Evolutionary conservation across 2,797 vertebrate species (phyloP).

Genomic region (Hydrolagus colliei): DNA sequence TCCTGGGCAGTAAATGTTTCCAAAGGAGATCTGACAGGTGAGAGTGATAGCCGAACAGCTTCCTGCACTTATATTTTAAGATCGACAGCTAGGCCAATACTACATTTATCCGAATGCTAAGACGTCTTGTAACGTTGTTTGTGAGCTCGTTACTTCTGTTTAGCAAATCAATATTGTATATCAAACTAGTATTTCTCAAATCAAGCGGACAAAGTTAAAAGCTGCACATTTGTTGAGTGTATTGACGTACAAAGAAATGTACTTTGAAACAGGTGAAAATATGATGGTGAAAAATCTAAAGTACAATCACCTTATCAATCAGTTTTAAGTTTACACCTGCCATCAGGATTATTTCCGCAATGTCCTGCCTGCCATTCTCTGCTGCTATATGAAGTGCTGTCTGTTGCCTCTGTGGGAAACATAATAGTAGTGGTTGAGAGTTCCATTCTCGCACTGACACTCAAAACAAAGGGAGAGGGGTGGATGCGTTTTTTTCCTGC

Average conservation of each 20-base stretch:
- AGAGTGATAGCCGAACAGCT: too few relatives aligned
- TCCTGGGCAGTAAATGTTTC: too few relatives aligned
- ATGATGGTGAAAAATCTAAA: background rate
- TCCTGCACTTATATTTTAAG: too few relatives aligned
- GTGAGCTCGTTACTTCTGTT: background rate
- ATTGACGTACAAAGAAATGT: background rate
- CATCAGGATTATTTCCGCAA: constrained; percentile 75
- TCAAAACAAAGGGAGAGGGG: too few relatives aligned
- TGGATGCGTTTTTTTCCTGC: background rate
- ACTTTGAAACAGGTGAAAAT: background rate
- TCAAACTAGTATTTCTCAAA: background rate
- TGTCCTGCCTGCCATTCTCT: constrained; percentile 67
- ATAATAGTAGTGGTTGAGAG: background rate
- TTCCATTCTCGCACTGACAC: background rate
- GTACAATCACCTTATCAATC: constrained; percentile 66
- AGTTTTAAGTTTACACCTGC: constrained; percentile 71
- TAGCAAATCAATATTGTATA: background rate
- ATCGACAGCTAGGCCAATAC: too few relatives aligned
- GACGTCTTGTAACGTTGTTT: too few relatives aligned
- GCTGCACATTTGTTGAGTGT: background rate
- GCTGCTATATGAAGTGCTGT: constrained; percentile 74
- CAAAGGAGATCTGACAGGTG: too few relatives aligned
- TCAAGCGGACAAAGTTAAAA: background rate
- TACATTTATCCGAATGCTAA: too few relatives aligned
- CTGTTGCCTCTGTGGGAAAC: constrained; percentile 67